Conservation (phyloP, 2,113 vertebrate species). For the Amblyornis subalaris region DNA sequence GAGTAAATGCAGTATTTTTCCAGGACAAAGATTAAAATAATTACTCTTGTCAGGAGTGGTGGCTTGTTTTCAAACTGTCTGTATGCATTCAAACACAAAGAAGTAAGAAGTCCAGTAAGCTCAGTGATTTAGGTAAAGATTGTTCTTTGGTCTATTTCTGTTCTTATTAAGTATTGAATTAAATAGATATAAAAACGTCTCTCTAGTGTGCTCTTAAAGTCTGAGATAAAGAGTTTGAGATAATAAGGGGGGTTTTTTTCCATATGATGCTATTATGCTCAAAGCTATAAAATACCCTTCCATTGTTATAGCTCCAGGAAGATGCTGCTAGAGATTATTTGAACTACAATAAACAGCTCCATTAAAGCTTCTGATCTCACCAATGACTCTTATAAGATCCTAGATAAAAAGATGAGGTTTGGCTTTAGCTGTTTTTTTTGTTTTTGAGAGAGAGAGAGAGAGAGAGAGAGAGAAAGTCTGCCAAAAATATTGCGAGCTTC, state of each 20-base stretch:
- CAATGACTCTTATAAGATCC: background rate
- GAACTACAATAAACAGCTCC: constrained; percentile 39
- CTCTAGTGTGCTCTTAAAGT: background rate
- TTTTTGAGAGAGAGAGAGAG: background rate
- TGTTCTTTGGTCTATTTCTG: background rate
- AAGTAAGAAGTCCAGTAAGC: background rate
- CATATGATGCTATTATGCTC: constrained; percentile 30
- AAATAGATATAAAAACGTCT: constrained; percentile 14
- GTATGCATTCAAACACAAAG: background rate
- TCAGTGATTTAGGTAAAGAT: constrained; percentile 10
- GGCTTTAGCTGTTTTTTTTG: background rate
- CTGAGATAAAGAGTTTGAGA: background rate
- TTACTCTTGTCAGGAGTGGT: background rate
- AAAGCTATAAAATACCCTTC: constrained; percentile 42
- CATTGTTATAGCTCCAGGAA: constrained; percentile 41
- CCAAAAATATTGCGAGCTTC: constrained; percentile 28
- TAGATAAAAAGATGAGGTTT: background rate
- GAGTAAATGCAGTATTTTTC: background rate
- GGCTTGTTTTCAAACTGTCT: background rate
- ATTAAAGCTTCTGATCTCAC: constrained; percentile 23
- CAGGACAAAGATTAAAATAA: constrained; percentile 35
- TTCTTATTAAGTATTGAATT: constrained; percentile 17
- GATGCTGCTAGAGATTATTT: constrained; percentile 27
- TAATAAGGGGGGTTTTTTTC: constrained; percentile 12
- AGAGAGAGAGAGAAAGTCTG: background rate